Evolutionary conservation across 2,113 vertebrate genomes (phyloP), one percentile per base, ranked within the genome.

Genomic region (Orthonyx spaldingii): DNA sequence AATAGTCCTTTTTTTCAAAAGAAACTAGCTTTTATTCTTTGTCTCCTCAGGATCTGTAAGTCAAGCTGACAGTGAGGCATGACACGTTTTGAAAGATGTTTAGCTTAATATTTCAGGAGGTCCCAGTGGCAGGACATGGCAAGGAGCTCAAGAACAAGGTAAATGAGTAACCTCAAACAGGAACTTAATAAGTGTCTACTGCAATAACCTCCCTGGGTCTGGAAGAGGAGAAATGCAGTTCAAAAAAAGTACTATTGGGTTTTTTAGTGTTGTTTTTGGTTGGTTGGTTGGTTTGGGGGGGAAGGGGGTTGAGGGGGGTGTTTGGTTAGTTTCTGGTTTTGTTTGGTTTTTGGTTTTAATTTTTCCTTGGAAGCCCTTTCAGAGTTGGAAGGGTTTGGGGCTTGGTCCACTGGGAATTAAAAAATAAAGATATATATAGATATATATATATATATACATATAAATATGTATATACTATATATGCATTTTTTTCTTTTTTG

Each of bases 71-170:
- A 59, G 32, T 21, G 46, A 93, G 30, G 16, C 39, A 56, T 0
- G 0, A 27, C 0, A 0, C 1, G 1, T 71, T 77, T 56, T 71
- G 77, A 19, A 76, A 68, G 53, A 24, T 16, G 13, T 76, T 72
- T 57, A 41, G 13, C 33, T 64, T 44, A 64, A 15, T 91, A 47
- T 66, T 84, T 78, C 49, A 65, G 32, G 28, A n/a, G 4, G 17
- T 77, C 7, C 30, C 74, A 52, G 52, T 1, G 3, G 60, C 23
- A 68, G 30, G 42, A 59, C 14, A 28, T 9, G 26, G 26, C 26
- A 42, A 61, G 39, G 11, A 22, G 6, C 32, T 83, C 50, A 42
- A 78, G 72, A 79, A 22, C 7, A 65, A 59, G 11, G 28, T 70
- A 78, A 81, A 89, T 0, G 2, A 81, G 12, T 33, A 50, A 5